Evolutionary conservation across 2,113 vertebrate genomes (phyloP).

Genomic region (Heptranchias perlo): DNA sequence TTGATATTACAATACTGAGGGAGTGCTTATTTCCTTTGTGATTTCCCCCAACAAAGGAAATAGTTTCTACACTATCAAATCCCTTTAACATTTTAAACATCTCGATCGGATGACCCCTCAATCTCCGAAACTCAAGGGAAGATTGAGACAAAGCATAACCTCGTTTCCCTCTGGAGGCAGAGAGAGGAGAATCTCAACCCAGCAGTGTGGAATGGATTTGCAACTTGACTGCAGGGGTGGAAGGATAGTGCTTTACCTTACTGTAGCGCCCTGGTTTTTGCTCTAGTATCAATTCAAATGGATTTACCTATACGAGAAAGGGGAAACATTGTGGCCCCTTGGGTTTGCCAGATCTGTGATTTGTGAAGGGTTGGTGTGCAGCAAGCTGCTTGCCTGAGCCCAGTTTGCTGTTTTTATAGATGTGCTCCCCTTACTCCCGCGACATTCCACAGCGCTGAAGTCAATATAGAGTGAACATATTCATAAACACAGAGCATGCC

Average conservation of each 20-base stretch:
- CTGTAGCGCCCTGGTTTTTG: not conserved
- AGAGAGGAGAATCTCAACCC: not conserved
- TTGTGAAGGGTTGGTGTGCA: not conserved
- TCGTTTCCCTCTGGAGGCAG: not conserved
- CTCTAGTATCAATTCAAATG: not conserved
- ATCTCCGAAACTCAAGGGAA: not conserved
- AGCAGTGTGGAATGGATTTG: not conserved
- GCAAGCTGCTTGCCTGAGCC: not conserved
- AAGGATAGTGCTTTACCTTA: not conserved
- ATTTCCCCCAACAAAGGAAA: not conserved
- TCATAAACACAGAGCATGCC: conserved; percentile 6
- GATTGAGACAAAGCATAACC: not conserved
- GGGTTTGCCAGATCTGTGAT: not conserved
- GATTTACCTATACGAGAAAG: not conserved
- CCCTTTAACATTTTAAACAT: not conserved
- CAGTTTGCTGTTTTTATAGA: not conserved
- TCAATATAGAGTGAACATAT: not conserved
- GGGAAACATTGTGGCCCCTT: not conserved
- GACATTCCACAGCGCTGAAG: not conserved
- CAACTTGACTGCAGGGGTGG: not conserved
- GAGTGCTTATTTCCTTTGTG: not conserved
- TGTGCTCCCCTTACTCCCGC: not conserved
- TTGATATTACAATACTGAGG: not conserved
- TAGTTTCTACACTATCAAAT: not conserved
- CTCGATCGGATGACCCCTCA: not conserved